Evolutionary conservation across 2,113 vertebrate species (phyloP).

Genomic region (Nanorana parkeri): DNA sequence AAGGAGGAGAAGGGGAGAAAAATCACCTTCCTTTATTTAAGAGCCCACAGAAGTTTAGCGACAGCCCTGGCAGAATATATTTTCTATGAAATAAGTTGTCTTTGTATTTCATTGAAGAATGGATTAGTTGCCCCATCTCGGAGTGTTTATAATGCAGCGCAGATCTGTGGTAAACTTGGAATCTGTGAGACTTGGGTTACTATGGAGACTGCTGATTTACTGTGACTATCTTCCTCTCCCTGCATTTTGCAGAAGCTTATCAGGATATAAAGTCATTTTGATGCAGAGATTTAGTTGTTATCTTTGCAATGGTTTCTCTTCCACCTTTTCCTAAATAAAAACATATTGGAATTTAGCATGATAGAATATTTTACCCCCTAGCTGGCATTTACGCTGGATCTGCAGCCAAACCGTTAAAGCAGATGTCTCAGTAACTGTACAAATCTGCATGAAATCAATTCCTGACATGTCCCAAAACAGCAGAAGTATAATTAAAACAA

Average conservation of each 20-base stretch:
- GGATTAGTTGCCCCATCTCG: neutral
- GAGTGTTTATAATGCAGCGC: conserved; percentile 20
- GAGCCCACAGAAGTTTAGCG: too few relatives aligned
- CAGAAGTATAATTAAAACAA: too few relatives aligned
- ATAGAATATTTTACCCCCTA: neutral
- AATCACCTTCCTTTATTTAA: too few relatives aligned
- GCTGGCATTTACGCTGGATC: neutral
- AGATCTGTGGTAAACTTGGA: conserved; percentile 14
- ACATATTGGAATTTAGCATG: conserved; percentile 28
- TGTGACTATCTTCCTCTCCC: conserved; percentile 42
- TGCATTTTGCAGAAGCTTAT: conserved; percentile 36
- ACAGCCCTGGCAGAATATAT: too few relatives aligned
- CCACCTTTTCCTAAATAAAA: conserved; percentile 23
- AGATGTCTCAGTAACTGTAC: too few relatives aligned
- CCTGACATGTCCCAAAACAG: too few relatives aligned
- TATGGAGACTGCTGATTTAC: conserved; percentile 55
- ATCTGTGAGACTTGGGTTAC: conserved; percentile 29
- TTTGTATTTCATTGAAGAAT: conserved; percentile 31
- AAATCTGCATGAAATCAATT: too few relatives aligned
- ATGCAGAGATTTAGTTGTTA: conserved; percentile 43
- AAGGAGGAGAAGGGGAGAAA: too few relatives aligned
- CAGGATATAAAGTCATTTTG: conserved; percentile 44
- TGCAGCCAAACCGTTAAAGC: too few relatives aligned
- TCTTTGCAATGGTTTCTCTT: conserved; percentile 24
- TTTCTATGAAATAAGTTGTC: too few relatives aligned